Conservation (phyloP, 2,797 vertebrate species). For the Pangasius sanitwongsei region DNA sequence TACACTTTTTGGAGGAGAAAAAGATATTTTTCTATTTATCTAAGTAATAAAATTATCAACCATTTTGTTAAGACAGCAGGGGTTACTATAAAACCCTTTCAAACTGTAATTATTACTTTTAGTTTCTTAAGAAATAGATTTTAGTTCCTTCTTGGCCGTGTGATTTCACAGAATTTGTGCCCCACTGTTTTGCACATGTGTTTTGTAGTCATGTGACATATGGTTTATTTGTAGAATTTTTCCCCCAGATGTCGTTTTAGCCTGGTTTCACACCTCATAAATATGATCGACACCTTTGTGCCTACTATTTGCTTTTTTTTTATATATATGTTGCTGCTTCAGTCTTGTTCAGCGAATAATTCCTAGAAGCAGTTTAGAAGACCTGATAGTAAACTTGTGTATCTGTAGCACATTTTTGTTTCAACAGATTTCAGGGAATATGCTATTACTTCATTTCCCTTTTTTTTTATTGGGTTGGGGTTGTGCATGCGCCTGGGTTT, state of each 20-base stretch:
- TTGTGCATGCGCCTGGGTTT: conserved; percentile 13
- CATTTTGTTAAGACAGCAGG: neutral
- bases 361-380: neutral
- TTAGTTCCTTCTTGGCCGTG: neutral
- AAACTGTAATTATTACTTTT: neutral
- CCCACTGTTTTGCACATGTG: neutral
- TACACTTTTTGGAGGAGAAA: neutral
- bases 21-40: neutral
- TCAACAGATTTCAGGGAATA: neutral
- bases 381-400: neutral
- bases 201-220: neutral
- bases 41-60: neutral
- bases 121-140: neutral
- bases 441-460: conserved; percentile 2
- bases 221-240: neutral
- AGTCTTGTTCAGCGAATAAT: neutral
- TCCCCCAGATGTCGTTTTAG: neutral
- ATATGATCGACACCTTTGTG: neutral
- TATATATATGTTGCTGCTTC: neutral
- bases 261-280: neutral
- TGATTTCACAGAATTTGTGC: neutral
- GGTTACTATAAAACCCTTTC: neutral
- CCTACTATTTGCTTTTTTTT: neutral
- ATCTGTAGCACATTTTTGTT: neutral
- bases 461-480: neutral